Evolutionary conservation across 2,888 invertebrate genomes (phyloP), one percentile per base, ranked within the genome.

Genomic region (Dichetophora obliterata): DNA sequence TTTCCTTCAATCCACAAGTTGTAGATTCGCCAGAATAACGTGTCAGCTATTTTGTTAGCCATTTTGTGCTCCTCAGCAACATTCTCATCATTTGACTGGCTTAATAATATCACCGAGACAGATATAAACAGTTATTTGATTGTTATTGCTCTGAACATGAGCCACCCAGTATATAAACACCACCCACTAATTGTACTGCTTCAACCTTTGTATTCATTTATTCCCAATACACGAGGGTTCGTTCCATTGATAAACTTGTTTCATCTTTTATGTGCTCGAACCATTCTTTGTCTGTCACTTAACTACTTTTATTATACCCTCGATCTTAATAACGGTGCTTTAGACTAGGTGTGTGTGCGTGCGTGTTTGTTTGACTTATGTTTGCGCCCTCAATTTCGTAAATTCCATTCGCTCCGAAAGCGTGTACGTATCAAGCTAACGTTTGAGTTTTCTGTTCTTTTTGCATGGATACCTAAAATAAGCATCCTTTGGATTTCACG

Each of bases 241-340:
- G 24, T 24, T 59, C 59, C 27, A 59, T 59, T 59, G 59, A 59
- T 24, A 59, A 59, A 27, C 27, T 59, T 59, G 59, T 59, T 59
- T 59, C 59, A 59, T 59, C 22, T 59, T 27, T 59, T 59, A 27
- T 59, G 59, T 59, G 24, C 24, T 59, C 27, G 59, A 22, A 9
- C 27, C 24, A 59, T 59, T 27, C 59, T 59, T 59, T 59, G 59
- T 59, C 59, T 59, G 59, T 59, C 59, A 59, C 59, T 59, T 59
- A 59, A 59, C 59, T 59, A 59, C 59, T 59, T 59, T 59, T 59
- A 59, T 59, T 59, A 59, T 27, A 59, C 59, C 59, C 59, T 59
- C 59, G 59, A 59, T 22, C 59, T 59, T 59, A 59, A 59, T 59
- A 59, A 59, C 59, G 27, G 59, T 59, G 59, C 27, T 59, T 59